A percentile compares a stretch with the other conserved stretches of the same genome.
Evolutionary conservation across 2,888 invertebrate species (phyloP).

Genomic region (Scaptomyza cyrtandrae): DNA sequence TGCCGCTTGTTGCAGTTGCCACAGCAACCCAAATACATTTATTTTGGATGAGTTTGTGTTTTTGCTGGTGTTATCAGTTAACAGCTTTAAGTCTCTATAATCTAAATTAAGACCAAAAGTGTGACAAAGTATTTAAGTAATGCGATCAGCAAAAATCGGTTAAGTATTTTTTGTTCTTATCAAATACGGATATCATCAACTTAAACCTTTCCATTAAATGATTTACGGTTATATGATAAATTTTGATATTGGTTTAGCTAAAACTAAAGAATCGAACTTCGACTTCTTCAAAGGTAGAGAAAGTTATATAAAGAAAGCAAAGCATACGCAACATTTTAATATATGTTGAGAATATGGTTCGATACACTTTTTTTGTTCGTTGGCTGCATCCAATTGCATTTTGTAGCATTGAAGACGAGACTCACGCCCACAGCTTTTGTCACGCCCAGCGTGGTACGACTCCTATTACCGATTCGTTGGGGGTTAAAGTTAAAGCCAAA

Average conservation of each 20-base stretch:
- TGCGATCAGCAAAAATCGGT: not conserved
- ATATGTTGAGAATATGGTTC: no score
- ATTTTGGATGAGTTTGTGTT: not conserved
- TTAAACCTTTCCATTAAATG: no score
- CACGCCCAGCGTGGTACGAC: not conserved
- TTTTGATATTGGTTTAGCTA: no score
- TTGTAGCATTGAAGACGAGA: not conserved
- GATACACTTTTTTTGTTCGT: no score
- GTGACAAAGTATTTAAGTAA: constrained; percentile 27
- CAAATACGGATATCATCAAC: no score
- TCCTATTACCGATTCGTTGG: not conserved
- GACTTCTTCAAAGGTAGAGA: no score
- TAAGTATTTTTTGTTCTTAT: not conserved
- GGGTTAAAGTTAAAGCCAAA: constrained; percentile 71
- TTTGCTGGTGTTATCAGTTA: not conserved
- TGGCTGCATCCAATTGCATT: constrained; percentile 4
- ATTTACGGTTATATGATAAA: no score
- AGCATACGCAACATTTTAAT: no score
- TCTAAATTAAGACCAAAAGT: constrained; percentile 25
- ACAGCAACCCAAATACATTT: constrained; percentile 8
- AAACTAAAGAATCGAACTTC: no score
- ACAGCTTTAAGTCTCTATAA: constrained; percentile 24
- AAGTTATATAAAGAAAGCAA: no score
- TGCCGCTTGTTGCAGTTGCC: constrained; percentile 14
- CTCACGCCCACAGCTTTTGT: not conserved